phyloP scores from a whole-genome alignment of 1,140 invertebrate species.

The Melipona quadrifasciata region DNA sequence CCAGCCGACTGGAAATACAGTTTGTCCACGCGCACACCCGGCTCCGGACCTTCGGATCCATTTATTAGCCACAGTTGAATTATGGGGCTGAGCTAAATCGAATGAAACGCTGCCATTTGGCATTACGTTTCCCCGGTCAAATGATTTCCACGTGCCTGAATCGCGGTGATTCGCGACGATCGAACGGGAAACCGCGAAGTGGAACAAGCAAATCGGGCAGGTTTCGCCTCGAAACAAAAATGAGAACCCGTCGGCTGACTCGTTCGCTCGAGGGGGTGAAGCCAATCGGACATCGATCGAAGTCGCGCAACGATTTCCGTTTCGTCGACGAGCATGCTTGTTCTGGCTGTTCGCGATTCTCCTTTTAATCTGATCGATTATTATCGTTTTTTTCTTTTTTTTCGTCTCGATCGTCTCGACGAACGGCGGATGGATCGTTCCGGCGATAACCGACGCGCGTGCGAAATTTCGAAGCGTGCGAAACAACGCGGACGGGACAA shows the following conservation, averaged over 20 bases:
- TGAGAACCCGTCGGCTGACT: neutral
- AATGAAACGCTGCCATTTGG: neutral
- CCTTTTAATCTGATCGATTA: neutral
- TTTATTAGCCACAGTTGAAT: neutral
- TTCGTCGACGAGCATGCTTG: neutral
- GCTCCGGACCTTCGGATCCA: neutral
- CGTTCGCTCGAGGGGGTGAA: neutral
- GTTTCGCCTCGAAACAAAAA: neutral
- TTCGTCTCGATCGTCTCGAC: neutral
- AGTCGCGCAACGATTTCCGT: neutral
- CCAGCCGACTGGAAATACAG: slow-evolving; percentile 8
- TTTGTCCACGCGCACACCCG: neutral
- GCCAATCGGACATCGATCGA: neutral
- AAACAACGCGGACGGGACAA: neutral
- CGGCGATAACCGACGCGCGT: neutral
- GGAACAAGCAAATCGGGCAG: neutral
- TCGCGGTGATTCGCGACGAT: neutral
- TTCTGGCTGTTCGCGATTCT: neutral
- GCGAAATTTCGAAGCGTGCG: neutral
- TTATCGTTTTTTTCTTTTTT: no score
- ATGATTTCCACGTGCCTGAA: neutral
- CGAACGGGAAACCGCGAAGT: slow-evolving; percentile 1
- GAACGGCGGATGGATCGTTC: neutral
- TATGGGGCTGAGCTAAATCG: neutral
- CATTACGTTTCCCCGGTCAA: neutral